Base-by-base conservation (phyloP, 1,140 invertebrate genomes). In the Cepaea nemoralis region DNA sequence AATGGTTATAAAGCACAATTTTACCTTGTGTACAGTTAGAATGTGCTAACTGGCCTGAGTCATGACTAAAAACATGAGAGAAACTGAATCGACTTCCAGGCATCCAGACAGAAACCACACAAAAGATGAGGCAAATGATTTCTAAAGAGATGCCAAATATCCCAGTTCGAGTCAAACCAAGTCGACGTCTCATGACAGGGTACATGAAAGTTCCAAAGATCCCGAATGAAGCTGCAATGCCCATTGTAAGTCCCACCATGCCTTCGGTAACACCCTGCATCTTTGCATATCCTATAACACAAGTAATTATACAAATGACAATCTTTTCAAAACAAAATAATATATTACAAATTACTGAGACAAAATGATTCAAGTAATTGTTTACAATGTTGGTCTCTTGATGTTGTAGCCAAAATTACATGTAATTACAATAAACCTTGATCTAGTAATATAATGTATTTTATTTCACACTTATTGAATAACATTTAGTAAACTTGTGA, bases 81-180 rank as follows among this genome's bases (percentile, higher is more conserved):
- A 77, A 77, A 63, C 92, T 87, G 86, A 94, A 94, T 12, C 93
- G 93, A 67, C 92, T 93, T 27, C 93, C 93, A 8, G 92, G 92
- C 24, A 91, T 85, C 85, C 91, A 93, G 22, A 94, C 88, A 0
- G 93, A 94, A 2, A 89, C 86, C 24, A 94, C 90, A 84, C 93
- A 93, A 24, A 93, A 79, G 0, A 88, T 84, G 14, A 93, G 88
- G 80, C 87, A 92, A 0, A 79, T n/a, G 33, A 91, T 85, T 83
- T 92, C 86, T 33, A 85, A 59, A n/a, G 82, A 70, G n/a, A 91
- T 90, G 0, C 89, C 91, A 80, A 92, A 82, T 48, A 91, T 83
- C 16, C 92, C 92, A 42, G 91, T 91, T 39, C 87, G 83, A 77
- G 89, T 86, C 40, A 93, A 81, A 14, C 92, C 91, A 63, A 93